These are phyloP conservation scores for Pandemis cinnamomeana DNA, from an alignment of 2,888 invertebrate species.

Conservation along the genomic window DNA sequence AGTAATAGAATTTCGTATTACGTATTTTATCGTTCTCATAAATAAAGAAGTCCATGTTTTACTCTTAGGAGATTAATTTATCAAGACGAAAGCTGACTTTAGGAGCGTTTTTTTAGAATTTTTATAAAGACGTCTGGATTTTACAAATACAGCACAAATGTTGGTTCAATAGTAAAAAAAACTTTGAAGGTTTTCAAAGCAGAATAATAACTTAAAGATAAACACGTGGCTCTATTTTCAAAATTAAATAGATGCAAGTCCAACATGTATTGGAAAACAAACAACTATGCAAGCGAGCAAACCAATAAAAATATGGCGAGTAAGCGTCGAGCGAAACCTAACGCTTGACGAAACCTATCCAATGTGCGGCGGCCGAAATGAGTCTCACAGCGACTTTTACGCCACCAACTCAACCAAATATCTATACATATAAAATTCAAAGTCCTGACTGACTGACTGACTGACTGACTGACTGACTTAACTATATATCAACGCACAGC, in stretches of 20 bases:
- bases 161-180: not conserved
- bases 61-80: not conserved
- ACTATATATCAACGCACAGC: no score
- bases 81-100: not conserved
- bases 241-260: no score
- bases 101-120: not conserved
- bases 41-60: conserved; percentile 9
- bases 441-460: no score
- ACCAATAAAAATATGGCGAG: not conserved
- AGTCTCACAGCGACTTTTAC: conserved; percentile 11
- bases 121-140: not conserved
- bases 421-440: no score
- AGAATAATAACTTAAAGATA: not conserved
- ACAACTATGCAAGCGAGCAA: not conserved
- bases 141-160: not conserved
- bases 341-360: conserved; percentile 22
- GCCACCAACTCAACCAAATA: conserved; percentile 1
- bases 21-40: not conserved
- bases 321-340: conserved; percentile 9
- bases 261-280: not conserved
- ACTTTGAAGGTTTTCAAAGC: not conserved
- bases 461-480: no score
- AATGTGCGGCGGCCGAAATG: conserved; percentile 17
- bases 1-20: conserved; percentile 1
- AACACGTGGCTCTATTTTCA: not conserved